A percentile compares a stretch with the other conserved stretches of the same genome.
Evolutionary conservation across 2,888 invertebrate genomes (phyloP).

Genomic region (Drosophila kambysellisi): DNA sequence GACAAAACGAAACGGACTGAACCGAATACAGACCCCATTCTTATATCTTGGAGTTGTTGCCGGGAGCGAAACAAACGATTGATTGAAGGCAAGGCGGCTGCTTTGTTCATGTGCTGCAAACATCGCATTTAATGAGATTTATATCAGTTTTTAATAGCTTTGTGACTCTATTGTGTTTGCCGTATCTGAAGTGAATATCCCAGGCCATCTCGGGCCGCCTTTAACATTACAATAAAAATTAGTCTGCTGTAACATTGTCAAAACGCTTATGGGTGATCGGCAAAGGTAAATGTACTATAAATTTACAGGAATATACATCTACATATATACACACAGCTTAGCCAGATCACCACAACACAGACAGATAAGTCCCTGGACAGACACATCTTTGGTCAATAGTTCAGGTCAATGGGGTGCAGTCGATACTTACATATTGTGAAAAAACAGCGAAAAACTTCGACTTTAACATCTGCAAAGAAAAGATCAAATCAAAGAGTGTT

Average conservation of each 20-base stretch:
- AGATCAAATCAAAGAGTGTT: background rate
- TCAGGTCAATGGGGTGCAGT: constrained; percentile 15
- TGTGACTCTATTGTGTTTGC: constrained; percentile 74
- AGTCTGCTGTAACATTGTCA: constrained; percentile 70
- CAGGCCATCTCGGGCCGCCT: constrained; percentile 42
- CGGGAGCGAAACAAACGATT: constrained; percentile 79
- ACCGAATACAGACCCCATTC: constrained; percentile 65
- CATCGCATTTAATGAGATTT: constrained; percentile 81
- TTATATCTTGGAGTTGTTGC: constrained; percentile 60
- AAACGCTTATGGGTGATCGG: constrained; percentile 61
- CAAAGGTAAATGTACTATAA: constrained; percentile 13
- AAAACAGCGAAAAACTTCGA: constrained; percentile 22
- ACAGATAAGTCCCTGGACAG: background rate
- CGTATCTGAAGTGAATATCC: constrained; percentile 56
- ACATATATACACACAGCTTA: background rate
- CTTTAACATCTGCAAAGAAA: constrained; percentile 40
- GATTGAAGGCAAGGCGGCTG: constrained; percentile 72
- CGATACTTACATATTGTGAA: constrained; percentile 54
- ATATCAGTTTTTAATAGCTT: constrained; percentile 81
- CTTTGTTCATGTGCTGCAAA: constrained; percentile 78
- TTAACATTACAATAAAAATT: constrained; percentile 60
- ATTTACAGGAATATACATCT: background rate
- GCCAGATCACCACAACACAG: background rate
- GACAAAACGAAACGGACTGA: constrained; percentile 31
- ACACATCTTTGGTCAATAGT: background rate